Percentiles rank a stretch among this genome's conserved stretches.
These are phyloP conservation scores for Tetranychus piercei DNA, from an alignment of 2,888 invertebrate genomes.

Conservation along the genomic window DNA sequence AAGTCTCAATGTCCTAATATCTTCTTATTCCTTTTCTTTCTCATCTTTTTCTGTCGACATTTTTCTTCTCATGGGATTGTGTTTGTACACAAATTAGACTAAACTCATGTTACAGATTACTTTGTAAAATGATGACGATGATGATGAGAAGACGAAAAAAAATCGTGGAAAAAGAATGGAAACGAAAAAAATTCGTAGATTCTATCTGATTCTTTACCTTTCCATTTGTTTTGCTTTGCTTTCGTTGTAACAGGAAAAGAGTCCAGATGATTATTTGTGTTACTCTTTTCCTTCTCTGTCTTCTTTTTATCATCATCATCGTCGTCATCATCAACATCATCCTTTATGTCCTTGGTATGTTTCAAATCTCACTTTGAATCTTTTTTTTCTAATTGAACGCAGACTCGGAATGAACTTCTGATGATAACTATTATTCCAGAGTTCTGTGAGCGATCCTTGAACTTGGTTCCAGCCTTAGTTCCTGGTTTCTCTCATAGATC, in stretches of 20 bases:
- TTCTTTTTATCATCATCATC: too few relatives aligned
- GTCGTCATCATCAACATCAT: too few relatives aligned
- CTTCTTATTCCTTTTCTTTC: neutral
- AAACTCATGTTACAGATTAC: constrained; percentile 2
- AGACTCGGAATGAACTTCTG: neutral
- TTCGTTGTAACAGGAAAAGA: too few relatives aligned
- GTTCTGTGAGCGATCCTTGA: constrained; percentile 9
- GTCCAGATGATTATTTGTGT: too few relatives aligned
- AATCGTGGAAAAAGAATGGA: too few relatives aligned
- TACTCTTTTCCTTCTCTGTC: too few relatives aligned
- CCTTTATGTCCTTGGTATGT: too few relatives aligned
- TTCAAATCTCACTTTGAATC: neutral
- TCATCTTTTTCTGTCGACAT: neutral
- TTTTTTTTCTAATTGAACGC: neutral
- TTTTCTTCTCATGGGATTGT: neutral
- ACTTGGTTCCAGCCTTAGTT: constrained; percentile 6
- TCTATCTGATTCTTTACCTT: too few relatives aligned
- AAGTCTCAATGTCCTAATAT: neutral
- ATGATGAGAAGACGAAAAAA: too few relatives aligned
- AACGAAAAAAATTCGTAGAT: too few relatives aligned
- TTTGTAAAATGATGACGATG: neutral
- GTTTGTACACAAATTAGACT: neutral
- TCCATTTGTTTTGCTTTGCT: too few relatives aligned
- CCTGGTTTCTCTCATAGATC: constrained; percentile 6
- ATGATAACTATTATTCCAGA: neutral